Percentiles rank a stretch among this genome's conserved stretches.
These are phyloP conservation scores for Manduca sexta DNA, from an alignment of 1,140 invertebrate genomes.

Conservation along the genomic window DNA sequence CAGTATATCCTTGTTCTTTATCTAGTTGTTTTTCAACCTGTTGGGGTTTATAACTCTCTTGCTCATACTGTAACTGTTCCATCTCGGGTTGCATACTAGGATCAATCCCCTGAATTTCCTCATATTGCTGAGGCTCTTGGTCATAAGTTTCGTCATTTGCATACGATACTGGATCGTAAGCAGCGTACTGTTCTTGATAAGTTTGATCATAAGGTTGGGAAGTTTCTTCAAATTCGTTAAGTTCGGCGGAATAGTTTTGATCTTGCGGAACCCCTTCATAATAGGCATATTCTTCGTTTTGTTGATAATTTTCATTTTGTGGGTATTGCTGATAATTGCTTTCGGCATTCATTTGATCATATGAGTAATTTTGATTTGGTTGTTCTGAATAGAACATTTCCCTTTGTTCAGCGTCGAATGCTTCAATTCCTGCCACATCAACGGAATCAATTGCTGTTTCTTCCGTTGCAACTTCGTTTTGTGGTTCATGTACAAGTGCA, in stretches of 20 bases:
- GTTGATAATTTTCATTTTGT: conserved; percentile 25
- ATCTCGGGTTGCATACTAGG: not conserved
- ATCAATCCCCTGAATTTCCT: not conserved
- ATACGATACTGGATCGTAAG: conserved; percentile 18
- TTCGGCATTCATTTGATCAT: conserved; percentile 16
- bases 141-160: conserved; percentile 10
- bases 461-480: conserved; percentile 4
- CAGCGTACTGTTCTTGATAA: conserved; percentile 45
- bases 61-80: conserved; percentile 13
- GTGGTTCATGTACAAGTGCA: not conserved
- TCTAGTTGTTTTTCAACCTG: conserved; percentile 32
- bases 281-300: conserved; percentile 39
- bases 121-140: conserved; percentile 26
- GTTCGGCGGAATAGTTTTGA: conserved; percentile 31
- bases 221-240: conserved; percentile 44
- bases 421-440: conserved; percentile 26
- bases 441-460: conserved; percentile 4
- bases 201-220: conserved; percentile 43
- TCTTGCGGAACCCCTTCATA: conserved; percentile 34
- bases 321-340: conserved; percentile 18
- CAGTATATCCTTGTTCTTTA: conserved; percentile 28
- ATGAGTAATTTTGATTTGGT: conserved; percentile 21
- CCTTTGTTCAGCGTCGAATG: conserved; percentile 42
- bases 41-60: conserved; percentile 15
- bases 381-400: conserved; percentile 49